Percentiles rank a stretch among this genome's conserved stretches.
These are phyloP conservation scores for Cynopterus sphinx DNA, from an alignment of 2,797 vertebrate species.

Conservation along the genomic window DNA sequence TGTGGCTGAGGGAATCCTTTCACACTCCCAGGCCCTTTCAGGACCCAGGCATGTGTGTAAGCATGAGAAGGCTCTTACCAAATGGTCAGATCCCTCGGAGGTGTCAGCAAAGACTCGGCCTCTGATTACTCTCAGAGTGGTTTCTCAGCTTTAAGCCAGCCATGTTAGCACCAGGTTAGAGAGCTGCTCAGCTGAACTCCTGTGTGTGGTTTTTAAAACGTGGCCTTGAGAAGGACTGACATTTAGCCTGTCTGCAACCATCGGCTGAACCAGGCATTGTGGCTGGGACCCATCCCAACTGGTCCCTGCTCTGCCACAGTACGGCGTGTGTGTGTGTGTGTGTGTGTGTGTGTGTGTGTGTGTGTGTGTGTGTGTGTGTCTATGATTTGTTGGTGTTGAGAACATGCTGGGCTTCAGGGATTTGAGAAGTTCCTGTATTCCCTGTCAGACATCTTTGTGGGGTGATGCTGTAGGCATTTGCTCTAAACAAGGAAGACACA, in stretches of 20 bases:
- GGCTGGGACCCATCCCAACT: background rate
- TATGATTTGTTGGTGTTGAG: background rate
- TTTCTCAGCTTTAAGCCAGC: background rate
- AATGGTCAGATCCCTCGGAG: background rate
- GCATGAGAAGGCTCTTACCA: background rate
- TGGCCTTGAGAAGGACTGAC: background rate
- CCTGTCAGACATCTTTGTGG: background rate
- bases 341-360: background rate
- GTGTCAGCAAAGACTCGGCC: background rate
- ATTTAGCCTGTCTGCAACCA: background rate
- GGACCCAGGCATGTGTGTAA: background rate
- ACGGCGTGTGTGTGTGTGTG: background rate
- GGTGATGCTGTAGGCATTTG: background rate
- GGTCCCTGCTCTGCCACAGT: background rate
- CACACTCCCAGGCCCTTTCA: background rate
- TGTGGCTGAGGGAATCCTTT: background rate
- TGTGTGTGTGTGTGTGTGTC: background rate
- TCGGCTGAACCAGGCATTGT: background rate
- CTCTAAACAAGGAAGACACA: background rate
- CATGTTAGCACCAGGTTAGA: background rate
- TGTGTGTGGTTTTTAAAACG: background rate
- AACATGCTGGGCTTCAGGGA: background rate
- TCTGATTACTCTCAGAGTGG: background rate
- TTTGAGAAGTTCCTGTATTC: background rate
- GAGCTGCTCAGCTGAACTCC: background rate